Base-by-base conservation (phyloP, 1,140 invertebrate species). In the Triops longicaudatus region DNA sequence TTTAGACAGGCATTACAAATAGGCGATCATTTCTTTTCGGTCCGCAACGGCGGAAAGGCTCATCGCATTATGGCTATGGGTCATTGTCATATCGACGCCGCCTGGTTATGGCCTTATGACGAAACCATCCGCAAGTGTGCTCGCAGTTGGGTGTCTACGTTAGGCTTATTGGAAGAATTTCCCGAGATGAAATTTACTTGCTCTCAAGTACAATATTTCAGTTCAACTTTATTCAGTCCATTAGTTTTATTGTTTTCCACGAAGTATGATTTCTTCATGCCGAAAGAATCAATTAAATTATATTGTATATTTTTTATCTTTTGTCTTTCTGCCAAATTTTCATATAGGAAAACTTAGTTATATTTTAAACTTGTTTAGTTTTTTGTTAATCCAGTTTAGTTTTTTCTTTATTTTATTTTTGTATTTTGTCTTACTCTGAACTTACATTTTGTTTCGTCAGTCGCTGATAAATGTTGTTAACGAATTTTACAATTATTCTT, bases 21-120 rank as follows among this genome's bases (percentile, higher is more conserved):
- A 28, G 82, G 83, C 11, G 78, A 81, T 28, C 79, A 78, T 41
- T 87, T 87, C 81, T 86, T 88, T 76, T 77, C 80, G 14, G 82
- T 87, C 78, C 82, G 79, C 42, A 87, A 87, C 83, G 87, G 87
- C n/a, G 82, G 82, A 12, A 83, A 82, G 73, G 85, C 85, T 26
- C 86, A 87, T 80, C 83, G 80, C 6, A 79, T 87, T 17, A 81
- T 85, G 81, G 85, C 87, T 6, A 83, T 88, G 79, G 87, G 87
- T n/a, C 85, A 88, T 81, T 86, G 86, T 78, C 87, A 88, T 80
- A 88, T 88, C 79, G 87, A 88, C 79, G 84, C 86, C 74, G 87
- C 87, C 1, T 88, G 87, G 87, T 80, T 88, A 31, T 88, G 87
- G 87, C 84, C 86, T 0, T 88, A 87, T 82, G 85, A 83, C 76